These are phyloP conservation scores for Alsophila aescularia DNA, from an alignment of 2,888 invertebrate genomes.

Conservation along the genomic window DNA sequence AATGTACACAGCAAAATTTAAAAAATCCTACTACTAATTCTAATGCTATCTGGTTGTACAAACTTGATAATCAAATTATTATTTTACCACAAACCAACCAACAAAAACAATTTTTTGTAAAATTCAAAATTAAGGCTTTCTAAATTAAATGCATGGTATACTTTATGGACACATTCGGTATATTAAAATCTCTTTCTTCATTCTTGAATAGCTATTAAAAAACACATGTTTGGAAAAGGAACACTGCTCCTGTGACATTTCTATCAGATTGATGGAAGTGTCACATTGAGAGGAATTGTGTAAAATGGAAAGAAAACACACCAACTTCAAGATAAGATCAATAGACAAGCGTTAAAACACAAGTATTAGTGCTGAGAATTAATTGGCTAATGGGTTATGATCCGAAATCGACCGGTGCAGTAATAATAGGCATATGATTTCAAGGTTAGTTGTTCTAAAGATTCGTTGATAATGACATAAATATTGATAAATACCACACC, in stretches of 20 bases:
- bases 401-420: constrained; percentile 46
- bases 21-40: too few species aligned
- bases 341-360: neutral
- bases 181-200: neutral
- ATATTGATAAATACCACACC: constrained; percentile 49
- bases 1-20: neutral
- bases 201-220: neutral
- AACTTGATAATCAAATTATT: too few species aligned
- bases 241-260: constrained; percentile 46
- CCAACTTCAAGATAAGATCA: neutral
- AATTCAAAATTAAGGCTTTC: neutral
- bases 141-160: neutral
- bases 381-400: constrained; percentile 25
- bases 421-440: constrained; percentile 44
- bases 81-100: too few species aligned
- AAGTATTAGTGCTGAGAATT: neutral
- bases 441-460: constrained; percentile 60
- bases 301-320: constrained; percentile 1
- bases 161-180: neutral
- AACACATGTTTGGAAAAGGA: constrained; percentile 36
- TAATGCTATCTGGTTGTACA: too few species aligned
- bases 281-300: neutral
- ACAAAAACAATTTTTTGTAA: neutral
- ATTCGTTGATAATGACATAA: constrained; percentile 32
- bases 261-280: constrained; percentile 41